Percentiles rank a stretch among this genome's conserved stretches.
Evolutionary conservation across 2,797 vertebrate genomes (phyloP).

Genomic region (Anniella stebbinsi): DNA sequence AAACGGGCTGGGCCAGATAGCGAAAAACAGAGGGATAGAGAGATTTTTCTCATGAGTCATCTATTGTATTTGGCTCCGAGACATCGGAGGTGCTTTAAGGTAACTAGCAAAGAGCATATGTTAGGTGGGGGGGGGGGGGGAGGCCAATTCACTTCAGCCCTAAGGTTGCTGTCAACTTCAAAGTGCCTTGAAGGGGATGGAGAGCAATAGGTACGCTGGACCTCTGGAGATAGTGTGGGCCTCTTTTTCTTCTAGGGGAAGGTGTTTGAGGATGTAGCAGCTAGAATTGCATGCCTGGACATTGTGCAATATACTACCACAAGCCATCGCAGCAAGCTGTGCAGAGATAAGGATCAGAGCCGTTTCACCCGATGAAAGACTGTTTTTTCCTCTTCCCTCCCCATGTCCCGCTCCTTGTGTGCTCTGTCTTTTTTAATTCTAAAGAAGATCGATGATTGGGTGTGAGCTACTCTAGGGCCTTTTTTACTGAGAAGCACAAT

Average conservation of each 20-base stretch:
- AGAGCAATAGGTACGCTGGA: accelerated
- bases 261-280: too few relatives aligned
- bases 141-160: not conserved
- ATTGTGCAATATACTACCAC: not conserved
- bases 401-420: too few relatives aligned
- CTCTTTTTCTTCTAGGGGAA: not conserved
- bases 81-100: not conserved
- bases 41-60: not conserved
- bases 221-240: not conserved
- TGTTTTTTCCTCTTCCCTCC: too few relatives aligned
- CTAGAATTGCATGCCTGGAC: not conserved
- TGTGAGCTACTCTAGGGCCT: too few relatives aligned
- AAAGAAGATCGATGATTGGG: too few relatives aligned
- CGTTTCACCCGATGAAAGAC: too few relatives aligned
- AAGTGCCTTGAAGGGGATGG: accelerated
- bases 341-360: too few relatives aligned
- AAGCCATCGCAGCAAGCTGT: too few relatives aligned
- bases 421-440: too few relatives aligned
- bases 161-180: accelerated
- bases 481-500: too few relatives aligned
- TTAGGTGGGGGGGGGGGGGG: not conserved
- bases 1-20: not conserved
- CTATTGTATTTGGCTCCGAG: not conserved
- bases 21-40: not conserved
- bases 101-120: not conserved